A percentile compares a stretch with the other conserved stretches of the same genome.
phyloP scores from a whole-genome alignment of 2,888 invertebrate genomes.

The Troides oblongomaculatus region DNA sequence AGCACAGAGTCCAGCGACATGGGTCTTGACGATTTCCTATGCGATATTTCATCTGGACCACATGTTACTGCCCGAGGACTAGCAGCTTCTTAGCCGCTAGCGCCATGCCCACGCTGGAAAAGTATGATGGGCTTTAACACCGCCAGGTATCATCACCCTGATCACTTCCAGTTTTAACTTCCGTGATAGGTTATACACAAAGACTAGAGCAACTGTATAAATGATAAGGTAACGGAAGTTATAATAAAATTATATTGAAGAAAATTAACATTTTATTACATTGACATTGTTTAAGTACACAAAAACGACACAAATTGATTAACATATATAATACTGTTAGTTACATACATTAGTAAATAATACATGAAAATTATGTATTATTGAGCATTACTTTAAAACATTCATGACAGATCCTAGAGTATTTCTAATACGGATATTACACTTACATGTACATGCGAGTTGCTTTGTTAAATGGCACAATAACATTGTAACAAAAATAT shows the following conservation, averaged over 20 bases:
- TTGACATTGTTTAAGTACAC: constrained; percentile 27
- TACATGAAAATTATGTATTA: constrained; percentile 8
- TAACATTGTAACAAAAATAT: constrained; percentile 40
- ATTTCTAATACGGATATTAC: constrained; percentile 14
- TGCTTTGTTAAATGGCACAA: constrained; percentile 30
- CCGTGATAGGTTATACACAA: no score
- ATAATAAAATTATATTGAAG: constrained; percentile 16
- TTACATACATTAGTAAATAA: constrained; percentile 21
- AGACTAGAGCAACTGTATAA: not conserved
- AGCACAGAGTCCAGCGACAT: no score
- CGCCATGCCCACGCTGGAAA: no score
- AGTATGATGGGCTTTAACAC: no score
- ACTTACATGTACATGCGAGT: constrained; percentile 10
- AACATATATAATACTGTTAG: constrained; percentile 25
- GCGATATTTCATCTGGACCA: no score
- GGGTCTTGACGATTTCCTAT: no score
- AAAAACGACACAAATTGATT: constrained; percentile 29
- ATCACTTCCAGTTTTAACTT: no score
- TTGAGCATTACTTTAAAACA: constrained; percentile 22
- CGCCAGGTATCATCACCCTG: no score
- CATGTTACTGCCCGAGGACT: no score
- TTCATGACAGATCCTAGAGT: constrained; percentile 19
- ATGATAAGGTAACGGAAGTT: not conserved
- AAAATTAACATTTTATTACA: constrained; percentile 43
- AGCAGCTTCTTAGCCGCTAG: no score